Base-by-base conservation (phyloP, 2,113 vertebrate species). In the Cyprinodon brontotheroides region DNA sequence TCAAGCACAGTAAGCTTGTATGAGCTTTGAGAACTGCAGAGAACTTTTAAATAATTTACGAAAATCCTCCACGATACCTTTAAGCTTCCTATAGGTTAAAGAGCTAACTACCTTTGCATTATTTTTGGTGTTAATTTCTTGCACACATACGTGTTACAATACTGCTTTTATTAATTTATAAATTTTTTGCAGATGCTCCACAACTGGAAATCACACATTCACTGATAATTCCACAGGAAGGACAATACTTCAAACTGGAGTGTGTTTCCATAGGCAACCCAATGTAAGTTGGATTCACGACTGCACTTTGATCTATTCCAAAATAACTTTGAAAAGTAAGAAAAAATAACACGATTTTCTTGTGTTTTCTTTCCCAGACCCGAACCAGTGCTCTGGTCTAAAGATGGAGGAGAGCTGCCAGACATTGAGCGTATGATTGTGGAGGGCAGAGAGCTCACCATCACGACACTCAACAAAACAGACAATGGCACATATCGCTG, bases 401-500 rank as follows among this genome's bases (percentile, higher is more conserved):
- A 99, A 92, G 98, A 99, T 10, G 98, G 97, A 20, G 97, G 96
- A 75, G 98, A 98, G 17, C 93, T 99, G 71, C 98, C 98, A 69
- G 98, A 99, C 77, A 95, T 96, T 61, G 98, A 99, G 78, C 95
- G 97, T 17, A 96, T 99, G 96, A 96, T 98, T 73, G 97, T 99
- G 89, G 98, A 97, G 20, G 98, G 98, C 80, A 95, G 94, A 66
- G 96, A 98, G 47, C 93, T 99, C 69, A 98, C 96, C 91, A 97
- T 99, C 95, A 97, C 94, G 78, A 95, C 94, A 72, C 93, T 99
- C 84, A 99, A 99, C 93, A 99, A 99, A 92, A 99, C 98, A 68
- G 98, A 99, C 93, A 99, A 99, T n/a, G 98, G 98, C 86, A 99
- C 98, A 4, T 99, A 99, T 85, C 94, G 98, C 87, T 99, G 98